These are phyloP conservation scores for Danio albolineatus DNA, from an alignment of 2,797 vertebrate species.

Conservation along the genomic window DNA sequence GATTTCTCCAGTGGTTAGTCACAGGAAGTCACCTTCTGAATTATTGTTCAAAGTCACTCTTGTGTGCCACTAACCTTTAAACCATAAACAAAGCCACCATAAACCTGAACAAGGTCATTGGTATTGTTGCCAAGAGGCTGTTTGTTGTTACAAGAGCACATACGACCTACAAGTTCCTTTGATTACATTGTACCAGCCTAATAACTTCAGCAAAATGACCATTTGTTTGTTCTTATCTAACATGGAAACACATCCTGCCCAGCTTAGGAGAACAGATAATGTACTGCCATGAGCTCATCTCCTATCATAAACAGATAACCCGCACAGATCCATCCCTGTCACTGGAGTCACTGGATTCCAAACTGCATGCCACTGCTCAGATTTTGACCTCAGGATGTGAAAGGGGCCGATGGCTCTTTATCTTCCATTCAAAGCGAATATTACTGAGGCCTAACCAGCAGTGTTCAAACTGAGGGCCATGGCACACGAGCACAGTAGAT, in stretches of 20 bases:
- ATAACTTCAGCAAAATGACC: not conserved
- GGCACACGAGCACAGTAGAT: slow-evolving; percentile 57
- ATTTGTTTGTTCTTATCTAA: slow-evolving; percentile 43
- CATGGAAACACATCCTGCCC: slow-evolving; percentile 39
- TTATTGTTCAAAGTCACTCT: slow-evolving; percentile 10
- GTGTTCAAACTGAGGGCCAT: slow-evolving; percentile 37
- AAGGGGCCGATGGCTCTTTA: slow-evolving; percentile 35
- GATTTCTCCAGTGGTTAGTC: not conserved
- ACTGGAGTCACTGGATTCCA: slow-evolving; percentile 43
- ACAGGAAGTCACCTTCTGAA: slow-evolving; percentile 12
- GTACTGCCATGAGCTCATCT: slow-evolving; percentile 38
- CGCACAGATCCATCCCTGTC: slow-evolving; percentile 15
- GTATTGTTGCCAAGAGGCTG: slow-evolving; percentile 17
- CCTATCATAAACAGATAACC: slow-evolving; percentile 18
- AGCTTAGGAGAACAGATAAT: slow-evolving; percentile 25
- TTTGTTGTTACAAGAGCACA: slow-evolving; percentile 31
- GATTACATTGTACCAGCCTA: slow-evolving; percentile 31
- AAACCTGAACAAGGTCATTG: slow-evolving; percentile 25
- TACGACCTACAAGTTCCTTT: slow-evolving; percentile 28
- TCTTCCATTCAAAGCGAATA: slow-evolving; percentile 52
- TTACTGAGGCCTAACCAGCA: slow-evolving; percentile 46
- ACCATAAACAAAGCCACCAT: slow-evolving; percentile 1
- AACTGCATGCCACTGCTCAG: slow-evolving; percentile 39
- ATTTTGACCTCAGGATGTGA: slow-evolving; percentile 46
- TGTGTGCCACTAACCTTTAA: slow-evolving; percentile 14